Evolutionary conservation across 2,888 invertebrate species (phyloP).

Genomic region (Tetheella fluctuosa): DNA sequence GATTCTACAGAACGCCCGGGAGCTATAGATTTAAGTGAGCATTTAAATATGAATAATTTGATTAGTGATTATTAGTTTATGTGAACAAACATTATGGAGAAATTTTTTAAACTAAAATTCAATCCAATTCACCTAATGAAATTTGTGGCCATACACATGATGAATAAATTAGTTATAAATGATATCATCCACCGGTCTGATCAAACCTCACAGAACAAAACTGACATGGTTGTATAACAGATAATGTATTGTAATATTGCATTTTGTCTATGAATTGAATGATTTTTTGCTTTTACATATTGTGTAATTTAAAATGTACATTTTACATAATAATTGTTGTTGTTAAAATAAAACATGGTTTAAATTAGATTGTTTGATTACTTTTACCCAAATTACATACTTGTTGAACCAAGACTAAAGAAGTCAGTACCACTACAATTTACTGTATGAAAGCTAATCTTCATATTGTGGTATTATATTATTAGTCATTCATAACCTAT

Average conservation of each 20-base stretch:
- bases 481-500: no score
- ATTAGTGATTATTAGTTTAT: conserved; percentile 16
- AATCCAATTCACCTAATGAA: conserved; percentile 23
- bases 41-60: conserved; percentile 30
- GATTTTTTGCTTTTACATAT: conserved; percentile 71
- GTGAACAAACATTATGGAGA: conserved; percentile 25
- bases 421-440: no score
- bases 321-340: conserved; percentile 80
- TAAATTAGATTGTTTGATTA: conserved; percentile 27
- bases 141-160: conserved; percentile 43
- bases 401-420: no score
- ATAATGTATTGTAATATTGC: conserved; percentile 42
- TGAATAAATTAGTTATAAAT: conserved; percentile 27
- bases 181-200: conserved; percentile 8
- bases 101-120: not conserved
- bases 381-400: conserved; percentile 19
- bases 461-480: no score
- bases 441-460: no score
- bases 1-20: conserved; percentile 32
- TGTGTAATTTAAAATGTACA: conserved; percentile 76
- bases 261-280: conserved; percentile 60
- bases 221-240: conserved; percentile 35
- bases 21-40: conserved; percentile 36
- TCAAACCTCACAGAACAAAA: conserved; percentile 33
- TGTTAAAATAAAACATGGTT: conserved; percentile 76